These are phyloP conservation scores for Cosmia trapezina DNA, from an alignment of 2,888 invertebrate genomes.

Conservation along the genomic window DNA sequence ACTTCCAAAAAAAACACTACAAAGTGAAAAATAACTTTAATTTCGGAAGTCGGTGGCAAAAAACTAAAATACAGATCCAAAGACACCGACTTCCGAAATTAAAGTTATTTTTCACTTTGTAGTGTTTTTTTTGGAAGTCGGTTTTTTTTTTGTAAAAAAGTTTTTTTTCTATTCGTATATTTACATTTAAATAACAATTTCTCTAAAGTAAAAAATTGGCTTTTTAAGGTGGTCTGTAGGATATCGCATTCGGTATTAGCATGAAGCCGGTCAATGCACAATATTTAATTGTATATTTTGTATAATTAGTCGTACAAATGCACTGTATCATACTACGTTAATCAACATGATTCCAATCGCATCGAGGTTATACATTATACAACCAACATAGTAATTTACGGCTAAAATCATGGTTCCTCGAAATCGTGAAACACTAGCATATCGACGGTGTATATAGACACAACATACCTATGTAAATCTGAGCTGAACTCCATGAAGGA, in stretches of 20 bases:
- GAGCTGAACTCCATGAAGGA: background rate
- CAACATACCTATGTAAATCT: conserved; percentile 27
- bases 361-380: conserved; percentile 17
- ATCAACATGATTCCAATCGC: conserved; percentile 19
- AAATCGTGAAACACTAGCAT: conserved; percentile 32
- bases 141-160: no score
- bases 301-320: background rate
- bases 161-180: no score
- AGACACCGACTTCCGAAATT: no score
- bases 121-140: no score
- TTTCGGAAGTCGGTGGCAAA: no score
- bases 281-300: background rate
- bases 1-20: no score
- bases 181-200: background rate
- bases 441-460: conserved; percentile 8
- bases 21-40: no score
- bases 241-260: background rate
- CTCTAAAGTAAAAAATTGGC: background rate
- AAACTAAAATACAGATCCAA: no score
- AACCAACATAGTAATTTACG: conserved; percentile 28
- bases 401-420: conserved; percentile 34
- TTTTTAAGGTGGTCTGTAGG: background rate
- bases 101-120: no score
- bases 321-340: background rate
- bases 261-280: background rate